Conservation (phyloP, 2,888 invertebrate genomes). For the Eupithecia abbreviata region DNA sequence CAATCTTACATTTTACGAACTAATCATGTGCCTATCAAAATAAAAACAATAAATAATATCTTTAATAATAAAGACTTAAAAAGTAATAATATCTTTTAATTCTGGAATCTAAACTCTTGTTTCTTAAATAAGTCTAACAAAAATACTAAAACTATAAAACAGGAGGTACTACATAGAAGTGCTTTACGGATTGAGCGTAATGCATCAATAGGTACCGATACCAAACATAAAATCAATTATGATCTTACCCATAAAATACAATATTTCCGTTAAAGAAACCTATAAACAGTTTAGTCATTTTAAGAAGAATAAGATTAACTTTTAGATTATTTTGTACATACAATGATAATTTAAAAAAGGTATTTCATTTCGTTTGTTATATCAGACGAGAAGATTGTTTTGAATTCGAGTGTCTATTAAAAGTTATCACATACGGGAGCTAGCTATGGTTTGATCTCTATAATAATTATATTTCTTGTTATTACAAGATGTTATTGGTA, state of each 20-base stretch:
- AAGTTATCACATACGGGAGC: constrained; percentile 53
- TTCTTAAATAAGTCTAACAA: constrained; percentile 78
- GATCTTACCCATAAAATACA: constrained; percentile 1
- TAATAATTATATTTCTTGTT: constrained; percentile 46
- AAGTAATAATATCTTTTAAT: constrained; percentile 79
- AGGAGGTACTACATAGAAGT: constrained; percentile 56
- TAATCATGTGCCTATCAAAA: constrained; percentile 49
- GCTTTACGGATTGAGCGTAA: constrained; percentile 42
- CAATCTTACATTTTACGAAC: constrained; percentile 42
- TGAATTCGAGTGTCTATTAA: constrained; percentile 49
- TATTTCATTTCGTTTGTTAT: constrained; percentile 42
- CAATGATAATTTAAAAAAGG: constrained; percentile 47
- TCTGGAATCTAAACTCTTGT: constrained; percentile 78
- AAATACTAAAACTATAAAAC: constrained; percentile 61
- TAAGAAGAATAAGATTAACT: constrained; percentile 1
- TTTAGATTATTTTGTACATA: constrained; percentile 51
- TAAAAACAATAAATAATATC: constrained; percentile 73
- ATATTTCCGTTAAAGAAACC: constrained; percentile 9
- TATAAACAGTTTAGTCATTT: constrained; percentile 1
- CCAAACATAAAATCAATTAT: constrained; percentile 1
- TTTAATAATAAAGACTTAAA: constrained; percentile 61
- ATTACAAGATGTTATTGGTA: constrained; percentile 66
- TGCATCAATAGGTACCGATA: constrained; percentile 14
- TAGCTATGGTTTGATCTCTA: constrained; percentile 49
- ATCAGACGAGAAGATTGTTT: constrained; percentile 36